phyloP scores from a whole-genome alignment of 2,888 invertebrate genomes.

The Luperina testacea region DNA sequence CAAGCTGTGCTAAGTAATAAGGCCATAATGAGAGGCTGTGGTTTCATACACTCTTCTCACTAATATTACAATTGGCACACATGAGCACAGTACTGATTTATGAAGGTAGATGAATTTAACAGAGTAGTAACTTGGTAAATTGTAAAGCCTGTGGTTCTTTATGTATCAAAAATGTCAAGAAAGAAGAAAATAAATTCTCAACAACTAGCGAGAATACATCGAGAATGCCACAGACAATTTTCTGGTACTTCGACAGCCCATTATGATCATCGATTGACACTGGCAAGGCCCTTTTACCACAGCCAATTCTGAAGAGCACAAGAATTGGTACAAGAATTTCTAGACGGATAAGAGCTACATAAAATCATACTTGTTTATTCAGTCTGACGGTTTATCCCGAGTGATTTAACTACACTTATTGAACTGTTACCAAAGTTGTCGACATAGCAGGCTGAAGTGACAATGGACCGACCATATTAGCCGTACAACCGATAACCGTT shows the following conservation, averaged over 20 bases:
- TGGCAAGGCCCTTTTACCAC: conserved; percentile 19
- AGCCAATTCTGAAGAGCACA: conserved; percentile 21
- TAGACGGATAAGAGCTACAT: background rate
- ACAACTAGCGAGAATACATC: background rate
- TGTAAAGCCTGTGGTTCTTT: background rate
- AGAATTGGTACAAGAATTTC: background rate
- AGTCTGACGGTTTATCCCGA: background rate
- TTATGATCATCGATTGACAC: conserved; percentile 35
- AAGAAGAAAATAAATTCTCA: background rate
- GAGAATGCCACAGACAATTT: conserved; percentile 1
- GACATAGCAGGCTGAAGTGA: background rate
- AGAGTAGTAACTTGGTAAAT: background rate
- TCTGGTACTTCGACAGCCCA: conserved; percentile 27
- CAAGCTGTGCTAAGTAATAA: background rate
- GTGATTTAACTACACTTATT: background rate
- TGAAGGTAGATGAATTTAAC: background rate
- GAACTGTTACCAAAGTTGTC: background rate
- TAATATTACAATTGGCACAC: background rate
- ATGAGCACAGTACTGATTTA: background rate
- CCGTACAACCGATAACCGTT: background rate
- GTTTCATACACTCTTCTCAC: background rate
- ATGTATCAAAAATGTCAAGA: background rate
- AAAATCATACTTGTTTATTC: background rate
- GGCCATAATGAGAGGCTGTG: background rate
- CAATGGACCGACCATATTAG: background rate